Evolutionary conservation across 2,888 invertebrate species (phyloP), one percentile per base, ranked within the genome.

Genomic region (Ectemnius cavifrons): DNA sequence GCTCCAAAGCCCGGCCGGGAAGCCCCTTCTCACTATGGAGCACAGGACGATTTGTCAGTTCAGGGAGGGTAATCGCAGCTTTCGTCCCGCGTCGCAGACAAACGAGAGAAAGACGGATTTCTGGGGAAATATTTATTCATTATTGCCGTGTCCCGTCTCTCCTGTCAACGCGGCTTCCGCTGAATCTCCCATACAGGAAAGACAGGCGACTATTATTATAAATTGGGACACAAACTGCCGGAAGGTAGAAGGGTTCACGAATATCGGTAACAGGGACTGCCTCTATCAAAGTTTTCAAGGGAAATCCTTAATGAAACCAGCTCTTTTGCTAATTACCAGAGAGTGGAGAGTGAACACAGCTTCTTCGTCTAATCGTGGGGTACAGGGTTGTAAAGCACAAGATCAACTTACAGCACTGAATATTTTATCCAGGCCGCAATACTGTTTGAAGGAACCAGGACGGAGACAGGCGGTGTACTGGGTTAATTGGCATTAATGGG

Each of bases 121-220:
- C 52, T 14, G 4, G 16, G 52, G 52, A 52, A 52, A 52, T 52
- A 52, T 52, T 52, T 52, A 52, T 52, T 52, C 52, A 16, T 52
- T 52, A 52, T 52, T 16, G 37, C 37, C 52, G 0, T 52, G 52
- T 52, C n/a, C n/a, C 52, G 52, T 5, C 37, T 11, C 11, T 6
- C 37, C 37, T 52, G 52, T 52, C 52, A 52, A 13, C 52, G 16
- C n/a, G 16, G 16, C 16, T 14, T 52, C 16, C 14, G n/a, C 2
- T 5, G 52, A 14, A 52, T 52, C 52, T 13, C 52, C 16, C 52
- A 5, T 52, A 16, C 16, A 1, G 1, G 52, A 16, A 37, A 52
- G 52, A 52, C 16, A 52, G 16, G 13, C 52, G 16, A 14, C 14
- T 16, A 16, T 52, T 52, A 52, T 52, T 52, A 1, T n/a, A 52